phyloP scores from a whole-genome alignment of 2,113 vertebrate genomes.

The Zosterops lateralis region DNA sequence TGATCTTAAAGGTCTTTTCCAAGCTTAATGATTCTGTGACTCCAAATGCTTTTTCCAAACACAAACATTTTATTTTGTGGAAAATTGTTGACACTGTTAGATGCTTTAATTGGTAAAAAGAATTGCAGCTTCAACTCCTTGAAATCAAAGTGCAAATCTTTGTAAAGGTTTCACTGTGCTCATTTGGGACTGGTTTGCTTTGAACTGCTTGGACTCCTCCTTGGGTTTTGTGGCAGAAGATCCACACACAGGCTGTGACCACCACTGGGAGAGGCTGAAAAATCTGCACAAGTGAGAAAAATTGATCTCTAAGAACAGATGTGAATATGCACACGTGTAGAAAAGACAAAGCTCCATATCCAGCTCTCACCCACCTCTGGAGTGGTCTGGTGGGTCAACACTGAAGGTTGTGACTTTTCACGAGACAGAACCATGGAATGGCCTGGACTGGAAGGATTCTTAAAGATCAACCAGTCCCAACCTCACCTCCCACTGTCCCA shows the following conservation, averaged over 20 bases:
- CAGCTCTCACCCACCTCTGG: background rate
- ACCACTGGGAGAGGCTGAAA: background rate
- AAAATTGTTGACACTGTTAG: background rate
- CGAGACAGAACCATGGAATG: background rate
- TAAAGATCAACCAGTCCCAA: background rate
- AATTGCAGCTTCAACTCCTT: background rate
- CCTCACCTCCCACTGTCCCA: background rate
- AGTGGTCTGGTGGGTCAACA: background rate
- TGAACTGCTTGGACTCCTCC: background rate
- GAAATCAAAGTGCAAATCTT: background rate
- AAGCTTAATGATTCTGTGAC: background rate
- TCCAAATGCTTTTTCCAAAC: background rate
- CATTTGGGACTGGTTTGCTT: background rate
- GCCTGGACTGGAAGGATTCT: background rate
- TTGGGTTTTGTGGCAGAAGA: rapidly evolving
- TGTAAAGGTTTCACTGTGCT: background rate
- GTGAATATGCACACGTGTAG: rapidly evolving
- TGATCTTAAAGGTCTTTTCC: background rate
- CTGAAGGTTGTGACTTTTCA: background rate
- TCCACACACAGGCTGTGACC: background rate
- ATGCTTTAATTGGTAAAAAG: background rate
- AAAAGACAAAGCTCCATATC: background rate
- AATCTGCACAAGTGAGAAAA: background rate
- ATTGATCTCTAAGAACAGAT: background rate
- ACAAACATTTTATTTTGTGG: background rate